Conservation (phyloP, 2,113 vertebrate species). For the Nerophis ophidion region DNA sequence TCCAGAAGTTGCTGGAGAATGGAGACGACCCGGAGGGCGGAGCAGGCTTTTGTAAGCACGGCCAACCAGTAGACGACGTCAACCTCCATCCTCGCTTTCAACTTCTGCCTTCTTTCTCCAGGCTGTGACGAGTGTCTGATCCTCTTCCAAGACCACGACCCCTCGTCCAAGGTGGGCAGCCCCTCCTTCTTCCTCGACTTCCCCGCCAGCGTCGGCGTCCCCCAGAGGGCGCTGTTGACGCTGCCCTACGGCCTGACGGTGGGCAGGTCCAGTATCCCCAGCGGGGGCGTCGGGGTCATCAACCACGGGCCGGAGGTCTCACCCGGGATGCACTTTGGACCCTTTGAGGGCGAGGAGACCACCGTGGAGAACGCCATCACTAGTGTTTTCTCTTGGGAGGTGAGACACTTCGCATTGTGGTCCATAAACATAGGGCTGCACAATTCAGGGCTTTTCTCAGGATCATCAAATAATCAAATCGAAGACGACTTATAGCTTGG, state of each 20-base stretch:
- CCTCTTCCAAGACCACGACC: constrained; percentile 69
- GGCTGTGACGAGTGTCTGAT: constrained; percentile 76
- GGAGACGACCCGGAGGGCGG: constrained; percentile 34
- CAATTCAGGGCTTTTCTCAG: too few relatives aligned
- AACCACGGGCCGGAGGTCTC: constrained; percentile 68
- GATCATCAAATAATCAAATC: too few relatives aligned
- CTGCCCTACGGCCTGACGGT: constrained; percentile 75
- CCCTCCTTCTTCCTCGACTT: constrained; percentile 73
- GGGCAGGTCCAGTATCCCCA: constrained; percentile 70
- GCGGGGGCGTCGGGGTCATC: constrained; percentile 76
- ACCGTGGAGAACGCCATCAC: constrained; percentile 65
- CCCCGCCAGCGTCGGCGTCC: constrained; percentile 46
- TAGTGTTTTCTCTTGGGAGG: constrained; percentile 81
- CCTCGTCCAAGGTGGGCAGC: constrained; percentile 52
- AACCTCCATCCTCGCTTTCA: neutral
- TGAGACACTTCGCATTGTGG: constrained; percentile 31
- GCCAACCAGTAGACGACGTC: too few relatives aligned
- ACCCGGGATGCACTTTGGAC: constrained; percentile 79
- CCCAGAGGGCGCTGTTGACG: constrained; percentile 72
- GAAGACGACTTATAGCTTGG: too few relatives aligned
- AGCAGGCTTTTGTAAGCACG: constrained; percentile 51
- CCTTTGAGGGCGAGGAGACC: constrained; percentile 72
- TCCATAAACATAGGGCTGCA: neutral
- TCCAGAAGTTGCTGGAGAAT: constrained; percentile 55
- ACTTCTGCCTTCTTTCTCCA: constrained; percentile 24